These are phyloP conservation scores for Aldrovandia affinis DNA, from an alignment of 2,797 vertebrate genomes.

Conservation along the genomic window DNA sequence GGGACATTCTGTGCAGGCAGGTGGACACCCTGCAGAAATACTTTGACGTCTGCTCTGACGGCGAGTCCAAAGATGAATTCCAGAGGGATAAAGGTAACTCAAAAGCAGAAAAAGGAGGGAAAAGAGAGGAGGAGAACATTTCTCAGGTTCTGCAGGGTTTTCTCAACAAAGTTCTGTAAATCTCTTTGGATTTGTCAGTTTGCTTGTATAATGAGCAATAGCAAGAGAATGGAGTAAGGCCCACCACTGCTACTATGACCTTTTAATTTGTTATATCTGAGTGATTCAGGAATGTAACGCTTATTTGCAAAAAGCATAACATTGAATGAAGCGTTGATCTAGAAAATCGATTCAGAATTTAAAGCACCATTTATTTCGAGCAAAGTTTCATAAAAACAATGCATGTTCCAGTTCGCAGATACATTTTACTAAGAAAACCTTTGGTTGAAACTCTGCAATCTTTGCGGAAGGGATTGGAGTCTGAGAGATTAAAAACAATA, in stretches of 20 bases:
- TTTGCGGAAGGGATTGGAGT: background rate
- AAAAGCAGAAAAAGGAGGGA: background rate
- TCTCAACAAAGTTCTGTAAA: background rate
- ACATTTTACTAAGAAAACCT: background rate
- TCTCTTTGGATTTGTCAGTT: background rate
- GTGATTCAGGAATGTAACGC: background rate
- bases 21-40: slow-evolving; percentile 96
- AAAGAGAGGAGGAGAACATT: background rate
- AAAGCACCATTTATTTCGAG: background rate
- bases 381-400: background rate
- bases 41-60: slow-evolving; percentile 92
- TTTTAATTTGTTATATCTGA: background rate
- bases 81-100: slow-evolving; percentile 89
- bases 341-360: background rate
- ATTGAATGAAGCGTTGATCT: background rate
- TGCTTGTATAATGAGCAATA: background rate
- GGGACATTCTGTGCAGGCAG: slow-evolving; percentile 95
- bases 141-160: background rate
- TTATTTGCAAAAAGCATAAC: background rate
- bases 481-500: background rate
- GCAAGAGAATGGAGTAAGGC: background rate
- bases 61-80: slow-evolving; percentile 91
- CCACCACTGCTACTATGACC: background rate
- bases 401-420: background rate
- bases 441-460: background rate